Conservation (phyloP, 2,888 invertebrate genomes). For the Mesorhabditis spiculigera region DNA sequence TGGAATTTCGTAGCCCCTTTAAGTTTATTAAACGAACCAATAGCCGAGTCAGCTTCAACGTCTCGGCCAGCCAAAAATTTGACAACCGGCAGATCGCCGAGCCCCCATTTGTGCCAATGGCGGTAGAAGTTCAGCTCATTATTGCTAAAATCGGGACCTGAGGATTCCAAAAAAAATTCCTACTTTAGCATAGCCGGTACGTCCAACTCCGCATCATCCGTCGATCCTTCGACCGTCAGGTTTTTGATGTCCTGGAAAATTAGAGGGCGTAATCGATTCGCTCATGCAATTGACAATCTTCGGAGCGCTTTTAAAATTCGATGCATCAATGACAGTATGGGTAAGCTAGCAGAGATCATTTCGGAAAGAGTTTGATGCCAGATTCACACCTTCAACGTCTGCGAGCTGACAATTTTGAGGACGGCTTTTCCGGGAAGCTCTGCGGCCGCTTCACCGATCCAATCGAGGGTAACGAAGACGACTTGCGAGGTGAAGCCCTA, state of each 20-base stretch:
- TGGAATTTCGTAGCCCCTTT: no score
- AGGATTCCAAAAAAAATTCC: no score
- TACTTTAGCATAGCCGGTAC: no score
- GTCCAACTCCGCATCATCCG: no score
- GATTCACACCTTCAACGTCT: background rate
- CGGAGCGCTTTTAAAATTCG: background rate
- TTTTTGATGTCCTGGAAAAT: no score
- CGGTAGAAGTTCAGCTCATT: background rate
- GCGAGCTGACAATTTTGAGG: background rate
- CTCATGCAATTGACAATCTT: background rate
- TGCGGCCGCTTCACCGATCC: background rate
- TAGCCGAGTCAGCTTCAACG: background rate
- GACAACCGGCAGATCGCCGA: background rate
- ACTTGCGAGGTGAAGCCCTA: constrained; percentile 5
- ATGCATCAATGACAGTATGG: no score
- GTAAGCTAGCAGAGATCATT: background rate
- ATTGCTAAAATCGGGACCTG: no score
- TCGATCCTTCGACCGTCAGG: no score
- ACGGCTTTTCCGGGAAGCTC: background rate
- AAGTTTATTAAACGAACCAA: no score
- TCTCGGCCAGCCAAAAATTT: background rate
- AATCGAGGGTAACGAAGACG: background rate
- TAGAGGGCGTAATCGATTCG: background rate
- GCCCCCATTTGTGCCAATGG: background rate
- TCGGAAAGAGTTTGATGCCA: background rate